phyloP scores from a whole-genome alignment of 2,113 vertebrate genomes.

The Lamprologus speciosus region DNA sequence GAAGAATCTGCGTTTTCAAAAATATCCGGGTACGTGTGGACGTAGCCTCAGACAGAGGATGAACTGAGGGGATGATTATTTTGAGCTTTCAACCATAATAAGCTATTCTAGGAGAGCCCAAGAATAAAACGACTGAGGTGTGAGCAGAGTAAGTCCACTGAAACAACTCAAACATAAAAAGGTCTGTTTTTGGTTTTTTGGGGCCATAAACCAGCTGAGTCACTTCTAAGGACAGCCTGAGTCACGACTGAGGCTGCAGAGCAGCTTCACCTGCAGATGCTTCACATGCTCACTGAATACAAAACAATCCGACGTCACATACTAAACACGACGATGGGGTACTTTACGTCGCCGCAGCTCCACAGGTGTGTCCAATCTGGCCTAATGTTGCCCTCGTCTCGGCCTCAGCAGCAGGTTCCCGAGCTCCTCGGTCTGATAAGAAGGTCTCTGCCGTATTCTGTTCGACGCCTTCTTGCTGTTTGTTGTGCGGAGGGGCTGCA shows the following conservation, averaged over 20 bases:
- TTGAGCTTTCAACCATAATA: not conserved
- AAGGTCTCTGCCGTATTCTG: not conserved
- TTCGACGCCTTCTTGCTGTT: not conserved
- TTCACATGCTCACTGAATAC: not conserved
- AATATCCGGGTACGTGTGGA: accelerated
- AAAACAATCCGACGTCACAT: accelerated
- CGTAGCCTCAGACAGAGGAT: not conserved
- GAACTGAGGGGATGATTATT: not conserved
- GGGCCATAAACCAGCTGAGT: not conserved
- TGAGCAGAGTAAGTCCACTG: not conserved
- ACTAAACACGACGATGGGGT: not conserved
- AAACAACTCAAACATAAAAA: not conserved
- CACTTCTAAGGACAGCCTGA: not conserved
- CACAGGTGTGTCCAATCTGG: not conserved
- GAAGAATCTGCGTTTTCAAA: too few species aligned
- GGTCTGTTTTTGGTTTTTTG: accelerated
- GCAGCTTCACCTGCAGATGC: not conserved
- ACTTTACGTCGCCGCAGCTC: not conserved
- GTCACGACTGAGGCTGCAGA: not conserved
- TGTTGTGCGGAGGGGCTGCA: not conserved
- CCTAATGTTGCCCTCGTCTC: not conserved
- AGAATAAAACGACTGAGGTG: not conserved
- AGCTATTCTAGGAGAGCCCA: not conserved
- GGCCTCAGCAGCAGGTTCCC: not conserved
- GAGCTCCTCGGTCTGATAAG: not conserved